Conservation (phyloP, 23 tunicate genomes). For the Trididemnum miniatum region DNA sequence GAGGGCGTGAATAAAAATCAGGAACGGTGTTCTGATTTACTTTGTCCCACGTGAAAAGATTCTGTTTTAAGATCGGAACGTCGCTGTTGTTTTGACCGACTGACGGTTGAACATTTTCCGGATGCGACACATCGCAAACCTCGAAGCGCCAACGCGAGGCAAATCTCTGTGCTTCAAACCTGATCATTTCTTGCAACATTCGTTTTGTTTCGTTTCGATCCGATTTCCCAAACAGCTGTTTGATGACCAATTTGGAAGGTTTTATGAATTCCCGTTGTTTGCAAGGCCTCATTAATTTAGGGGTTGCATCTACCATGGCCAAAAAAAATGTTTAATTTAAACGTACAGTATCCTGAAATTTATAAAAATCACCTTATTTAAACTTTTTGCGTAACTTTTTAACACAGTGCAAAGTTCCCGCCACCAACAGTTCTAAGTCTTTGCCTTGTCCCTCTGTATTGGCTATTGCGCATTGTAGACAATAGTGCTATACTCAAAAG, state of each 20-base stretch:
- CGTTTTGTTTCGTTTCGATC: slow-evolving; percentile 33
- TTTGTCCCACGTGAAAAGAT: slow-evolving; percentile 19
- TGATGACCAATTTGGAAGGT: neutral
- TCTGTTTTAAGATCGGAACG: neutral
- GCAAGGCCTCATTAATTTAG: neutral
- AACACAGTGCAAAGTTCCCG: no score
- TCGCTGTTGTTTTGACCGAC: neutral
- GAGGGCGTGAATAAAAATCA: slow-evolving; percentile 19
- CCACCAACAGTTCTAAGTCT: no score
- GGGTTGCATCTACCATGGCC: no score
- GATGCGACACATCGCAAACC: neutral
- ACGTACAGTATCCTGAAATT: no score
- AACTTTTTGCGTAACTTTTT: no score
- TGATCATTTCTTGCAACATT: slow-evolving; percentile 20
- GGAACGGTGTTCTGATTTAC: neutral
- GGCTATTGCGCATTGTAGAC: no score
- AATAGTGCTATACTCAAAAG: no score
- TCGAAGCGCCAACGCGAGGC: slow-evolving; percentile 23
- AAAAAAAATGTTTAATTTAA: no score
- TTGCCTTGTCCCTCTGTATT: no score
- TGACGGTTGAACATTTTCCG: neutral
- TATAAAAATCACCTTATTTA: no score
- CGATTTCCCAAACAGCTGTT: slow-evolving; percentile 12
- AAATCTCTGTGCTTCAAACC: slow-evolving; percentile 2
- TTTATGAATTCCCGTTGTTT: neutral